These are phyloP conservation scores for Acronicta leporina DNA, from an alignment of 2,888 invertebrate genomes.

Conservation along the genomic window DNA sequence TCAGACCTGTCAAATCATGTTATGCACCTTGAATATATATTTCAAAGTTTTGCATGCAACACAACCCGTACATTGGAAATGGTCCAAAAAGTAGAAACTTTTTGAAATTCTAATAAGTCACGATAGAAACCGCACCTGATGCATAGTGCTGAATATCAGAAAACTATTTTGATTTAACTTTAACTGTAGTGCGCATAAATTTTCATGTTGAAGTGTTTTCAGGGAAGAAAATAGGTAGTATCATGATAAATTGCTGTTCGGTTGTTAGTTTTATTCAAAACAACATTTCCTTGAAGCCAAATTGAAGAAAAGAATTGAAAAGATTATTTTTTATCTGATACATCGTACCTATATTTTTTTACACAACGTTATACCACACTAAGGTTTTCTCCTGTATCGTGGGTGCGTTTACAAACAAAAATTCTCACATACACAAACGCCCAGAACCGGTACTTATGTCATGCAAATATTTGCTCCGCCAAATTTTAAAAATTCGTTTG, in stretches of 20 bases:
- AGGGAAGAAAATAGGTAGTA: background rate
- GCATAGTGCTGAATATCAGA: constrained; percentile 21
- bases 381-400: too few species aligned
- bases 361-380: too few species aligned
- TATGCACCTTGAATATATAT: constrained; percentile 31
- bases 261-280: constrained; percentile 5
- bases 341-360: too few species aligned
- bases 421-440: too few species aligned
- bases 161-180: constrained; percentile 33
- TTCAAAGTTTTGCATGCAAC: constrained; percentile 28
- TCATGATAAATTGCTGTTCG: constrained; percentile 11
- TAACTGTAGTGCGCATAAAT: constrained; percentile 16
- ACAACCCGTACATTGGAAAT: constrained; percentile 31
- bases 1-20: constrained; percentile 22
- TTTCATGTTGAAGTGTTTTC: constrained; percentile 11
- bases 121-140: constrained; percentile 31
- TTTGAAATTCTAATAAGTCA: constrained; percentile 30
- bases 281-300: background rate
- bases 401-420: too few species aligned
- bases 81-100: constrained; percentile 35
- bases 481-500: too few species aligned
- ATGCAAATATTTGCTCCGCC: too few species aligned
- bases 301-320: background rate
- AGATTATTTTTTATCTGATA: too few species aligned
- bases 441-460: too few species aligned